phyloP scores from a whole-genome alignment of 37 sponge, comb jelly and placozoan genomes.

The Trichoplax adhaerens region DNA sequence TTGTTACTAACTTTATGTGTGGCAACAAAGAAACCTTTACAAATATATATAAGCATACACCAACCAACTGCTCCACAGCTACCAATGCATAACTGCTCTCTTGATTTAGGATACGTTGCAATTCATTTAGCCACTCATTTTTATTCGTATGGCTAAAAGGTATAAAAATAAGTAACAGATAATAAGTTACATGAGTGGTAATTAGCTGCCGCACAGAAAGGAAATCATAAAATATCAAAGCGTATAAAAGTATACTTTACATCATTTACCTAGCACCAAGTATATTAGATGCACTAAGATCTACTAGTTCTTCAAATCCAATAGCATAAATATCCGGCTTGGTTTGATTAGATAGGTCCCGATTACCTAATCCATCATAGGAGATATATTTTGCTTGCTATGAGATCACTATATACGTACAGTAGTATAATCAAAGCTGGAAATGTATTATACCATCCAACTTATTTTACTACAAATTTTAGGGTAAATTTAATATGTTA shows the following conservation, averaged over 20 bases:
- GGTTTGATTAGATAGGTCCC: too few species aligned
- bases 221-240: too few species aligned
- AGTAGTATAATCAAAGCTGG: too few species aligned
- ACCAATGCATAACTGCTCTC: conserved; percentile 58
- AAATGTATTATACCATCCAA: too few species aligned
- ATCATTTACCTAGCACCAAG: conserved; percentile 58
- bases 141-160: conserved; percentile 57
- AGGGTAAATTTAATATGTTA: too few species aligned
- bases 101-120: conserved; percentile 61
- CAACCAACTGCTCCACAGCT: conserved; percentile 90
- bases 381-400: too few species aligned
- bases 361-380: too few species aligned
- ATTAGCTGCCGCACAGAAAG: too few species aligned
- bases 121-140: conserved; percentile 72
- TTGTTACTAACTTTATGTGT: conserved; percentile 44
- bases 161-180: neutral
- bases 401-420: too few species aligned
- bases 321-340: conserved; percentile 10
- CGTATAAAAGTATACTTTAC: neutral
- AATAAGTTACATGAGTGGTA: too few species aligned
- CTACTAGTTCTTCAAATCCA: conserved; percentile 88
- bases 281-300: conserved; percentile 76
- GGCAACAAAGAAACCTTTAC: conserved; percentile 62
- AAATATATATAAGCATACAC: conserved; percentile 89
- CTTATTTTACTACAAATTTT: too few species aligned